Evolutionary conservation across 2,888 invertebrate genomes (phyloP), one percentile per base, ranked within the genome.

Genomic region (Drosophila fungiperda): DNA sequence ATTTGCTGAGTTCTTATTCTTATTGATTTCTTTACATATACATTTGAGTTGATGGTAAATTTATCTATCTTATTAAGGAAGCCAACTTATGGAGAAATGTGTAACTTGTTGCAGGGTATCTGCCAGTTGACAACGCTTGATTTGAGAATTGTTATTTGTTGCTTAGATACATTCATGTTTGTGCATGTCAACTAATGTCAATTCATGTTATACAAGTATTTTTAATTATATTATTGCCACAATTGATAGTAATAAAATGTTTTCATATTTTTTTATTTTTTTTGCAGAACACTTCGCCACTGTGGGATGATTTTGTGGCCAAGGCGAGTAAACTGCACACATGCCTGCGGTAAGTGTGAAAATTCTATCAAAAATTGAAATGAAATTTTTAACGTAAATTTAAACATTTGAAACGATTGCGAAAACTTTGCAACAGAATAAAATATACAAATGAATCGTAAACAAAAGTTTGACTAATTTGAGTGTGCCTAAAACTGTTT

Each of bases 241-340:
- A 58, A 67, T 58, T 38, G 40, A 59, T 54, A 35, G 9, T 23
- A 23, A 61, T 68, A n/a, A 12, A 55, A 38, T 50, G 35, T 49
- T 26, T 15, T 2, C 32, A 15, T 54, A 12, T 12, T 29, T 8
- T 9, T n/a, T 33, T 58, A 35, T 23, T 50, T 54, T 62, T 57
- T 90, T 45, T 92, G 87, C 96, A 99, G 98, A 97, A 96, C 94
- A 97, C 98, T 89, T 95, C 98, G 87, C 98, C 98, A 67, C 94
- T 98, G 91, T 99, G 98, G 98, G 99, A 99, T 94, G 98, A 98
- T 93, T 96, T 99, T 90, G 96, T 97, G 92, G 96, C 96, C 63
- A 98, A 98, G 94, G 98, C 99, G 65, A 96, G 97, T 57, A 99
- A 99, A 94, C 95, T 99, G 69, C 98, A 99, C 93, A 96, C 97